Evolutionary conservation across 2,113 vertebrate species (phyloP).

Genomic region (Hypanus sabinus): DNA sequence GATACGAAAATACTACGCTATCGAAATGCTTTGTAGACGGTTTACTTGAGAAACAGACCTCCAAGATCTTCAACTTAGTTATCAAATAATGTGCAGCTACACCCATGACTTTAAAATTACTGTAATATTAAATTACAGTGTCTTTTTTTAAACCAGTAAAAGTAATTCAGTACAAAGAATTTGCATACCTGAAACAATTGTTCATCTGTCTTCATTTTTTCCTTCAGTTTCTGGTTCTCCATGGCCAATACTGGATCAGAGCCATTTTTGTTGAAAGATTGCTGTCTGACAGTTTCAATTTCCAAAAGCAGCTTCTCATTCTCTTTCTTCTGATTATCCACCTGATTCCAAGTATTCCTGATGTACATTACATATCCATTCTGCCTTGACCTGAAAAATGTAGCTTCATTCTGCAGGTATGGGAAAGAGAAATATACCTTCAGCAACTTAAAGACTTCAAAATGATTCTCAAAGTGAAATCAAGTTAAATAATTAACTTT

Average conservation of each 20-base stretch:
- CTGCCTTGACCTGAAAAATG: not conserved
- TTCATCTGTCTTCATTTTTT: not conserved
- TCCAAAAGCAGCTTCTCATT: not conserved
- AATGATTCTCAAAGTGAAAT: not conserved
- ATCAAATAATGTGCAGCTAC: not conserved
- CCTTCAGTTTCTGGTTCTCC: conserved; percentile 4
- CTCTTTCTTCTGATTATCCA: not conserved
- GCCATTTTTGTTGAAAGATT: not conserved
- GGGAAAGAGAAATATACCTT: not conserved
- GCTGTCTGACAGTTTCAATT: not conserved
- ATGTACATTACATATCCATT: not conserved
- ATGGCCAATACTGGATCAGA: not conserved
- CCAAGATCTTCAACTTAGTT: not conserved
- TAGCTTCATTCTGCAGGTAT: not conserved
- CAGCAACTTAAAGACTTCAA: not conserved
- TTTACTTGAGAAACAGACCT: not conserved
- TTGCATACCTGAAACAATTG: not conserved
- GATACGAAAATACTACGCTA: not conserved
- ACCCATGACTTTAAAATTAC: not conserved
- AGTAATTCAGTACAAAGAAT: not conserved
- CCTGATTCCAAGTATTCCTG: not conserved
- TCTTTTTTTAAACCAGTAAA: not conserved
- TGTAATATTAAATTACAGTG: no score
- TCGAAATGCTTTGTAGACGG: not conserved
- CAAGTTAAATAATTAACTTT: not conserved